Percentiles rank a stretch among this genome's conserved stretches.
Conservation (phyloP, 2,113 vertebrate genomes). For the Nannospalax galili region DNA sequence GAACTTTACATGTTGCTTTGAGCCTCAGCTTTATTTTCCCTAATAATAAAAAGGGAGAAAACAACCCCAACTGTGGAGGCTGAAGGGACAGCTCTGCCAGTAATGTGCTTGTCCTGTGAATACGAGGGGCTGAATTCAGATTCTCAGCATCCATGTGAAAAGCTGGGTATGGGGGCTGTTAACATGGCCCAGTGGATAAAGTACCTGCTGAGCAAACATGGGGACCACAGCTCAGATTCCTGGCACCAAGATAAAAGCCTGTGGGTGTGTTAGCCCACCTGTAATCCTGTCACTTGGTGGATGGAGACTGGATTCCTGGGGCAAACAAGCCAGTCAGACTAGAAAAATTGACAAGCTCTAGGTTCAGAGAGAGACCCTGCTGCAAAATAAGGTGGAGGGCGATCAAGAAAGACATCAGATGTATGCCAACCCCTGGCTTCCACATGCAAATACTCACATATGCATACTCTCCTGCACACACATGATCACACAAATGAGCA, state of each 20-base stretch:
- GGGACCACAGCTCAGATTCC: background rate
- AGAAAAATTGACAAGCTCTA: background rate
- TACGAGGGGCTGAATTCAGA: background rate
- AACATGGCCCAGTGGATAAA: background rate
- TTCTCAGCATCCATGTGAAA: background rate
- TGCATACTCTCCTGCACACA: background rate
- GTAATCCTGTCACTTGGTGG: background rate
- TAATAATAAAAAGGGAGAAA: slow-evolving; percentile 25
- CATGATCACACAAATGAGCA: no score
- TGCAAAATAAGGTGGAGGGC: background rate
- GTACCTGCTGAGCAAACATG: background rate
- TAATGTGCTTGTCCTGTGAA: background rate
- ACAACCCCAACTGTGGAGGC: background rate
- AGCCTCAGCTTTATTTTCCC: background rate
- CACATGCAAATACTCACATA: background rate
- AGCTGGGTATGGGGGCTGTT: background rate
- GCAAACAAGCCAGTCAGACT: background rate
- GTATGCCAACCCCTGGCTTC: background rate
- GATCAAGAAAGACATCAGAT: background rate
- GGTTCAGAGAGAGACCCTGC: background rate
- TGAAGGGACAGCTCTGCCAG: no score
- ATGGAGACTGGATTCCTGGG: background rate
- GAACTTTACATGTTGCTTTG: background rate
- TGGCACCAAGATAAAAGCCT: background rate
- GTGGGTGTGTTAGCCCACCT: background rate